phyloP scores from a whole-genome alignment of 2,797 vertebrate species.

The Sebastes cheni region DNA sequence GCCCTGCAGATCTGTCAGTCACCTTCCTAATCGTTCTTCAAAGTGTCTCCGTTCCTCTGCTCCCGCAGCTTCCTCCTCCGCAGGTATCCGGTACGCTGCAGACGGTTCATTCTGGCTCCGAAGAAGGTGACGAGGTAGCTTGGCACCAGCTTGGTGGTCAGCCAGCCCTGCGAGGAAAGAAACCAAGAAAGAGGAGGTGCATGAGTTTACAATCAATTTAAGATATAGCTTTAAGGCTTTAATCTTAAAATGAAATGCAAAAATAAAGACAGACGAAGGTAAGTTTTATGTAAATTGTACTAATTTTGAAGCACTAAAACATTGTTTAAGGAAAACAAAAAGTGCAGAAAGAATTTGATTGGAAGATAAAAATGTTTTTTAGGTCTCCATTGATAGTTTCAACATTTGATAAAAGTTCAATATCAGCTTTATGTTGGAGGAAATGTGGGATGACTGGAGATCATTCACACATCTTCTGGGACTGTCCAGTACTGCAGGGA shows the following conservation, averaged over 20 bases:
- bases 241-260: background rate
- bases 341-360: too few species aligned
- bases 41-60: conserved; percentile 58
- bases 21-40: conserved; percentile 61
- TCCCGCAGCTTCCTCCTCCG: conserved; percentile 86
- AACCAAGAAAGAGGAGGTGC: accelerated
- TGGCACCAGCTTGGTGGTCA: conserved; percentile 81
- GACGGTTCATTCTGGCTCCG: conserved; percentile 74
- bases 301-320: background rate
- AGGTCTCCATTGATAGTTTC: too few species aligned
- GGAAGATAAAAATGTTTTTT: too few species aligned
- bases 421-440: too few species aligned
- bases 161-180: conserved; percentile 78
- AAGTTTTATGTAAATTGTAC: background rate
- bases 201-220: background rate
- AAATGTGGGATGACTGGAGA: too few species aligned
- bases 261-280: background rate
- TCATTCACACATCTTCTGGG: too few species aligned
- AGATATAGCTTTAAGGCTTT: background rate
- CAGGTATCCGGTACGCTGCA: conserved; percentile 82
- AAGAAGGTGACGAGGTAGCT: conserved; percentile 75
- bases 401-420: too few species aligned
- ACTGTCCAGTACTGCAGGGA: too few species aligned
- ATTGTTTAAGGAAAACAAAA: background rate
- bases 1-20: background rate